Conservation (phyloP, 35 echinoderm and acorn worm species). For the Hemicentrotus pulcherrimus region DNA sequence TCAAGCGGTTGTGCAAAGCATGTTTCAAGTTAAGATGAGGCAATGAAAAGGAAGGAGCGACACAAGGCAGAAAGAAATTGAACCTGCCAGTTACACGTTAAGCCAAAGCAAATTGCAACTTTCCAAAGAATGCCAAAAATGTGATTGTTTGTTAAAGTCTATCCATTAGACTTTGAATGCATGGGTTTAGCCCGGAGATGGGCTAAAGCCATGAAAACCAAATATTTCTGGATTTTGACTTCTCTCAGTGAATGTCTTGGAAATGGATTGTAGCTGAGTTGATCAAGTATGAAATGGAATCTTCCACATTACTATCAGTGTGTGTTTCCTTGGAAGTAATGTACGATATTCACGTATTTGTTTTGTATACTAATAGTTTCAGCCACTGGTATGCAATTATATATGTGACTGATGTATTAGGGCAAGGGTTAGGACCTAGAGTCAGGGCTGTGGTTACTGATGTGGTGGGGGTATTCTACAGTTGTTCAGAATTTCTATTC, state of each 20-base stretch:
- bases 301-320: neutral
- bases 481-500: no score
- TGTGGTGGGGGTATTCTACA: no score
- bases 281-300: neutral
- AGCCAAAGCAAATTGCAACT: no score
- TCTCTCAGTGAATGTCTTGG: neutral
- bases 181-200: no score
- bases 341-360: neutral
- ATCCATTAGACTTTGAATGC: no score
- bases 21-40: slow-evolving; percentile 6
- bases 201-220: neutral
- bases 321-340: neutral
- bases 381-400: neutral
- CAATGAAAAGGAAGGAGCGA: neutral
- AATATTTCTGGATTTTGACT: neutral
- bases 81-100: neutral
- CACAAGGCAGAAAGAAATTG: neutral
- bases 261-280: no score
- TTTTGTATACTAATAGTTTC: neutral
- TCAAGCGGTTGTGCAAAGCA: slow-evolving; percentile 4
- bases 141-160: no score
- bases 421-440: no score
- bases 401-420: neutral
- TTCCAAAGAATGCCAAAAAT: no score
- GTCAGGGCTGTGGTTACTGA: no score